Percentiles rank a stretch among this genome's conserved stretches.
phyloP scores from a whole-genome alignment of 2,888 invertebrate genomes.

The Netelia fuscicornis region DNA sequence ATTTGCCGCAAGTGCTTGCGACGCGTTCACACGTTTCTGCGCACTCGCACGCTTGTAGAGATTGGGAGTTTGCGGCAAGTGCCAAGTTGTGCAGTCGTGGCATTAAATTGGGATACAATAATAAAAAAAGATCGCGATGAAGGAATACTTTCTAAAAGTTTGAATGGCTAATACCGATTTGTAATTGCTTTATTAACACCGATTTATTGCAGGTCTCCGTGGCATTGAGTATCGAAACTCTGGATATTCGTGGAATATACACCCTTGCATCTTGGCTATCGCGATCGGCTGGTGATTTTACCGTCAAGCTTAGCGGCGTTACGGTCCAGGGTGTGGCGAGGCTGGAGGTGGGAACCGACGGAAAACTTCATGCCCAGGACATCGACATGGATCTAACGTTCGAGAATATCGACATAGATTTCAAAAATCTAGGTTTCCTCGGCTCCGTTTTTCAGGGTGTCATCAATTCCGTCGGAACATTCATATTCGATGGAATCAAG shows the following conservation, averaged over 20 bases:
- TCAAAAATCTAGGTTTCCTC: conserved; percentile 92
- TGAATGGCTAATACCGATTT: too few species aligned
- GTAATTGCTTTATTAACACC: neutral
- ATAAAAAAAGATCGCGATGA: too few species aligned
- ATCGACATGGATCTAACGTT: conserved; percentile 93
- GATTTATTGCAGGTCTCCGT: conserved; percentile 88
- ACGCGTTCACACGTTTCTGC: too few species aligned
- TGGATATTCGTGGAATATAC: conserved; percentile 91
- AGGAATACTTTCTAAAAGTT: too few species aligned
- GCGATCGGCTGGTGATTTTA: conserved; percentile 91
- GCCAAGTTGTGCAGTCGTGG: too few species aligned
- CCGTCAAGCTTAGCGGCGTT: conserved; percentile 90
- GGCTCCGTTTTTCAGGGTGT: conserved; percentile 90
- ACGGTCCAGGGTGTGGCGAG: conserved; percentile 89
- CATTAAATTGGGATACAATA: too few species aligned
- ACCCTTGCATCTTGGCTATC: conserved; percentile 90
- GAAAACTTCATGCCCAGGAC: conserved; percentile 91
- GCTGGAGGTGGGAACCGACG: conserved; percentile 90
- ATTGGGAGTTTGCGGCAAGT: too few species aligned
- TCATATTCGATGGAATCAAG: conserved; percentile 95
- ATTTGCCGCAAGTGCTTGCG: too few species aligned
- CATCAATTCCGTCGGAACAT: conserved; percentile 92
- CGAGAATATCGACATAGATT: conserved; percentile 91
- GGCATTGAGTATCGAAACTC: conserved; percentile 89
- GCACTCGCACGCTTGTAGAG: too few species aligned